A percentile compares a stretch with the other conserved stretches of the same genome.
These are phyloP conservation scores for Tinamus major DNA, from an alignment of 2,797 vertebrate species.

Conservation along the genomic window DNA sequence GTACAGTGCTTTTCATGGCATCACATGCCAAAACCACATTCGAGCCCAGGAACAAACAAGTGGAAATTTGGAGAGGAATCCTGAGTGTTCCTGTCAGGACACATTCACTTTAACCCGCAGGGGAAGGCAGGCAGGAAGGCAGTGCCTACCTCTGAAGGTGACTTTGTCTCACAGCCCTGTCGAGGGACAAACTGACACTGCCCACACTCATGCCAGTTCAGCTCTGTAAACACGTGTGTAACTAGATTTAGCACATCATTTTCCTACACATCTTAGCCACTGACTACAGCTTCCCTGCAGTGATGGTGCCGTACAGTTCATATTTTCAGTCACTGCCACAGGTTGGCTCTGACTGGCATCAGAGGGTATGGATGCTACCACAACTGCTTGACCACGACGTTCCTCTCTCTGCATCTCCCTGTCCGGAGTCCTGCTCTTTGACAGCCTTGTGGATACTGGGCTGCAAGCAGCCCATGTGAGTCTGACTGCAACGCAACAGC, in stretches of 20 bases:
- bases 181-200: not conserved
- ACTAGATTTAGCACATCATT: not conserved
- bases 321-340: too few species aligned
- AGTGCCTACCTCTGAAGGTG: not conserved
- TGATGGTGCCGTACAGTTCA: not conserved
- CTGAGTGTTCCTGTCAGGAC: not conserved
- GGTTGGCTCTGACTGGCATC: too few species aligned
- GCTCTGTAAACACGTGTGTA: not conserved
- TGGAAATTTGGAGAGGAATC: not conserved
- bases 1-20: not conserved
- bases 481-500: not conserved
- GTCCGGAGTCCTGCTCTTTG: not conserved
- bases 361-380: not conserved
- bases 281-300: not conserved
- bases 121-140: not conserved
- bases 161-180: not conserved
- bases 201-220: not conserved
- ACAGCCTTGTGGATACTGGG: too few species aligned
- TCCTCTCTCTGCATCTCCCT: not conserved
- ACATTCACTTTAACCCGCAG: not conserved
- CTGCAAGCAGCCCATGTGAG: not conserved
- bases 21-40: not conserved
- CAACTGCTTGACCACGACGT: not conserved
- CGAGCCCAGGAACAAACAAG: not conserved
- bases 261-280: not conserved